phyloP scores from a whole-genome alignment of 2,113 vertebrate genomes.

The Triplophysa dalaica region DNA sequence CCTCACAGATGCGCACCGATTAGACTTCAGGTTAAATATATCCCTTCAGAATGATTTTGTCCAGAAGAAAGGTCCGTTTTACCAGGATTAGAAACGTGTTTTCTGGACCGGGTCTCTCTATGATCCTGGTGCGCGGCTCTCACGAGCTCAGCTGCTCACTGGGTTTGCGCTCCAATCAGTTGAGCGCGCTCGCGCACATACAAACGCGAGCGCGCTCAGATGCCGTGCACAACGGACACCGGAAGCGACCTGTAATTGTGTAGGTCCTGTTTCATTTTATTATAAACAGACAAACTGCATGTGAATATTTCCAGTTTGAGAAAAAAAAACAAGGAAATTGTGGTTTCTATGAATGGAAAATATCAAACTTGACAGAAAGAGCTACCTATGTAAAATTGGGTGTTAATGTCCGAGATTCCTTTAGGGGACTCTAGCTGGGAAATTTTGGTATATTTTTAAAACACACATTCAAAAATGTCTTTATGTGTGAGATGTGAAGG shows the following conservation, averaged over 20 bases:
- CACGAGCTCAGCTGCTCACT: conserved; percentile 9
- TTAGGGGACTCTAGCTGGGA: too few relatives aligned
- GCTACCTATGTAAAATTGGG: too few relatives aligned
- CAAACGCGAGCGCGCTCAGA: conserved; percentile 32
- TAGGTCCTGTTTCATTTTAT: neutral
- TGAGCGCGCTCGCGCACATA: conserved; percentile 34
- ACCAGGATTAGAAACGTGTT: neutral
- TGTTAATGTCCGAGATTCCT: too few relatives aligned
- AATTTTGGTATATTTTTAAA: too few relatives aligned
- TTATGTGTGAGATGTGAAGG: too few relatives aligned
- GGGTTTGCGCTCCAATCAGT: conserved; percentile 28
- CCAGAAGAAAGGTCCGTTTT: conserved; percentile 18
- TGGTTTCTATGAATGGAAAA: too few relatives aligned
- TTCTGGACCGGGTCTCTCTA: conserved; percentile 29
- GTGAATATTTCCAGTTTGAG: neutral
- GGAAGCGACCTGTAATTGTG: conserved; percentile 30
- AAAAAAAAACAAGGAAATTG: too few relatives aligned
- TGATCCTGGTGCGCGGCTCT: conserved; percentile 6
- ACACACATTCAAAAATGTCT: too few relatives aligned
- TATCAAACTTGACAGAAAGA: too few relatives aligned
- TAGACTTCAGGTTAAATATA: neutral
- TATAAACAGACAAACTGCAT: neutral
- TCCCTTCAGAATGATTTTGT: neutral
- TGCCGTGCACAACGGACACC: conserved; percentile 36
- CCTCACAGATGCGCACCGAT: neutral